Evolutionary conservation across 2,113 vertebrate species (phyloP).

Genomic region (Osmerus mordax): DNA sequence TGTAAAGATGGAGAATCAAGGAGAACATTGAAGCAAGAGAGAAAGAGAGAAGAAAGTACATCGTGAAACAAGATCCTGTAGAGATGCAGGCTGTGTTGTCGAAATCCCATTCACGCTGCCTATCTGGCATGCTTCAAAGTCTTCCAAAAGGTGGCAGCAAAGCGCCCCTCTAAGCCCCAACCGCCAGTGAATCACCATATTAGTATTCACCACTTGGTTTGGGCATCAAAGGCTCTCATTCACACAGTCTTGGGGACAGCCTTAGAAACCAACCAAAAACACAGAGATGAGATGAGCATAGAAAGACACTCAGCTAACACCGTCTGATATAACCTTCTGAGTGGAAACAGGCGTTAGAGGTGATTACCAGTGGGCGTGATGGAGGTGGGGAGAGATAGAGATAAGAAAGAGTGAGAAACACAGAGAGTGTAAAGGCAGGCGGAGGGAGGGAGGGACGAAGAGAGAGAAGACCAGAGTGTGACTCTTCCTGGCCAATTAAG

Average conservation of each 20-base stretch:
- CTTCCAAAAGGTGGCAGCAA: constrained; percentile 17
- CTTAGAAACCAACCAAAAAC: constrained; percentile 6
- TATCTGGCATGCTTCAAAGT: neutral
- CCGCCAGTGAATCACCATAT: neutral
- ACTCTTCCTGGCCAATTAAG: constrained; percentile 12
- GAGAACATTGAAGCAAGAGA: neutral
- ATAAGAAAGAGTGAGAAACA: constrained; percentile 23
- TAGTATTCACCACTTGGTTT: constrained; percentile 14
- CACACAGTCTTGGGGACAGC: constrained; percentile 16
- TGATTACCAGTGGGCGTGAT: too few species aligned
- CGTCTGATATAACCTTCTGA: constrained; percentile 21
- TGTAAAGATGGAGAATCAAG: too few species aligned
- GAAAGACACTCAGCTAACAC: constrained; percentile 6
- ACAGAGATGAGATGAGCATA: constrained; percentile 5
- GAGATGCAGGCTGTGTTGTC: neutral
- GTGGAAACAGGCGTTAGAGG: too few species aligned
- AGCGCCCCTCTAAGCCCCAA: constrained; percentile 2
- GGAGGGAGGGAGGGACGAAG: constrained; percentile 6
- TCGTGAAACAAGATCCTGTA: neutral
- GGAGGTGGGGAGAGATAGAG: too few species aligned
- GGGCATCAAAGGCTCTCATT: constrained; percentile 20
- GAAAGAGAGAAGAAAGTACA: neutral
- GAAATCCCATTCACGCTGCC: neutral
- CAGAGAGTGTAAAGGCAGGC: constrained; percentile 20
- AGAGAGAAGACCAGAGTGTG: neutral